Evolutionary conservation across 2,113 vertebrate species (phyloP).

Genomic region (Turnix velox): DNA sequence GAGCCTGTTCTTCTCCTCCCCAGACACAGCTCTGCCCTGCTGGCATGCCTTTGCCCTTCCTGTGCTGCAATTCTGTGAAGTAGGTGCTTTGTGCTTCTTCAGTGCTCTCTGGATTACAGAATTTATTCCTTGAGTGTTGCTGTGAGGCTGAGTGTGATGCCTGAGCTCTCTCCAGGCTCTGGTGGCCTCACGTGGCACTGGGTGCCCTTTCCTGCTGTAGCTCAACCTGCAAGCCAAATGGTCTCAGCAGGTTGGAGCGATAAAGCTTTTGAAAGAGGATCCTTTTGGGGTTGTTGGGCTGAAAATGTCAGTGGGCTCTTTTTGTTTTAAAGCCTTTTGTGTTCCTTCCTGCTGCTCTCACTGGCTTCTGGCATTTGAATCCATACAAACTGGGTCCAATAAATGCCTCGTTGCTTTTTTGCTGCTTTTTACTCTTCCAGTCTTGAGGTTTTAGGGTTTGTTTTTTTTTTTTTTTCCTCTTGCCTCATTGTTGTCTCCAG

Average conservation of each 20-base stretch:
- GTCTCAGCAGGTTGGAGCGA: background rate
- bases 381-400: slow-evolving; percentile 22
- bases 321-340: slow-evolving; percentile 33
- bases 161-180: background rate
- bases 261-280: slow-evolving; percentile 15
- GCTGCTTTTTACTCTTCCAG: background rate
- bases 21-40: too few relatives aligned
- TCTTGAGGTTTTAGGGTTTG: background rate
- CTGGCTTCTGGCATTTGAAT: slow-evolving; percentile 28
- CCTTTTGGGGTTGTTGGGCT: background rate
- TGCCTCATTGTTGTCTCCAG: background rate
- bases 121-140: background rate
- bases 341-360: slow-evolving; percentile 12
- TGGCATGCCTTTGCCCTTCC: background rate
- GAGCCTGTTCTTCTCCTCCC: background rate
- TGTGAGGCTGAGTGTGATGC: background rate
- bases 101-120: background rate
- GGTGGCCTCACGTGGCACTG: fast-evolving
- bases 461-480: too few relatives aligned
- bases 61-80: background rate
- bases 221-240: background rate
- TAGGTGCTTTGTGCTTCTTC: background rate
- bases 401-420: slow-evolving; percentile 18
- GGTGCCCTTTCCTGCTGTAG: background rate
- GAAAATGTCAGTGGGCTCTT: slow-evolving; percentile 17